phyloP scores from a whole-genome alignment of 2,888 invertebrate species.

The Petrolisthes manimaculis region DNA sequence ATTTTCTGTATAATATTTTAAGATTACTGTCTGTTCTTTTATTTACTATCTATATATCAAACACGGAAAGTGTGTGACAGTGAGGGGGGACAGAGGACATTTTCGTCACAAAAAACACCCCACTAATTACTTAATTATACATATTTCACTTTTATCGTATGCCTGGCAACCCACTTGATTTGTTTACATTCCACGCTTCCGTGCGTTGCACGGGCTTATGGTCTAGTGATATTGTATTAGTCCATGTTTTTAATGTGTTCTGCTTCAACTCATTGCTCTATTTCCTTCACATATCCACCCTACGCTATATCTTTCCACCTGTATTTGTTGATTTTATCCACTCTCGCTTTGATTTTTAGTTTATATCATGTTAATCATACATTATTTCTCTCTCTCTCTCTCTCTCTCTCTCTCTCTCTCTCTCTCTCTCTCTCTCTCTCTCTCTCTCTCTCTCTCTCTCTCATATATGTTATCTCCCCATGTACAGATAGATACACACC shows the following conservation, averaged over 20 bases:
- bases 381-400: not conserved
- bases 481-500: conserved; percentile 17
- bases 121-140: too few relatives aligned
- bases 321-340: not conserved
- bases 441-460: too few relatives aligned
- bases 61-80: too few relatives aligned
- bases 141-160: too few relatives aligned
- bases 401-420: not conserved
- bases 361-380: not conserved
- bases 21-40: not conserved
- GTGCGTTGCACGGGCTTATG: too few relatives aligned
- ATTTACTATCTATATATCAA: too few relatives aligned
- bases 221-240: not conserved
- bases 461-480: too few relatives aligned
- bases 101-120: too few relatives aligned
- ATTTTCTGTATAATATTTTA: not conserved
- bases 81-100: too few relatives aligned
- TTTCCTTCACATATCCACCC: not conserved
- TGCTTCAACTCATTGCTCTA: not conserved
- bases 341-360: not conserved
- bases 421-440: too few relatives aligned
- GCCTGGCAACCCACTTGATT: too few relatives aligned
- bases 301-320: not conserved
- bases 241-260: not conserved
- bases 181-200: too few relatives aligned